Evolutionary conservation across 2,888 invertebrate species (phyloP), one percentile per base, ranked within the genome.

Genomic region (Glomeris marginata): DNA sequence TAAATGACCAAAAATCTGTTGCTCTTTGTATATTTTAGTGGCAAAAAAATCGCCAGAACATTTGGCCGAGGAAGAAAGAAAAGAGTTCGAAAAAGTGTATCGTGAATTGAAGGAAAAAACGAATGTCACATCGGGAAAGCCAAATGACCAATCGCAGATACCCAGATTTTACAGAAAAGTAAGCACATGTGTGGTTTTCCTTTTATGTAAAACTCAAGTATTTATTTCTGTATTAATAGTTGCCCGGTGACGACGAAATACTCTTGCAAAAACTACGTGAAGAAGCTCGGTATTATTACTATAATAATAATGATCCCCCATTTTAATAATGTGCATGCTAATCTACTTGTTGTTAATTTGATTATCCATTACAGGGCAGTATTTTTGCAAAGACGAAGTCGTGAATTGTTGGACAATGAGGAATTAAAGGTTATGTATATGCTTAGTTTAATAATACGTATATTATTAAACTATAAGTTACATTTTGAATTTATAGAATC

Each of bases 371-470:
- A 33, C 45, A 66, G 90, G 60, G 85, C 88, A 2, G 76, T 85
- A 54, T 86, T 91, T 64, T 67, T 94, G 43, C 86, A 91, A 67
- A 77, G 84, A 63, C 78, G 83, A 61, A 87, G 85, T 54, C 76
- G 81, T 60, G 82, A 87, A 60, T 69, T 92, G 33, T 67, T 94
- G 21, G 85, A 88, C 65, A 87, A 86, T 63, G 81, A 82, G 62
- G 92, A 95, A 66, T 66, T 92, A 46, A 69, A 70, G 62, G 69
- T 70, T 58, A 52, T 46, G 52, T 16, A 16, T 8, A 18, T 38
- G 37, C 28, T 28, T 5, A 28, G 28, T 5, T 8, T 5, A 28
- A 5, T 28, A 28, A 28, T 5, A 8, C 28, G 4, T 28, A 28
- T 5, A 28, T 28, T 28, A 28, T 28, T 3, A 28, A 28, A 28